Conservation (phyloP, 1,140 invertebrate genomes). For the Globodera ellingtonae region DNA sequence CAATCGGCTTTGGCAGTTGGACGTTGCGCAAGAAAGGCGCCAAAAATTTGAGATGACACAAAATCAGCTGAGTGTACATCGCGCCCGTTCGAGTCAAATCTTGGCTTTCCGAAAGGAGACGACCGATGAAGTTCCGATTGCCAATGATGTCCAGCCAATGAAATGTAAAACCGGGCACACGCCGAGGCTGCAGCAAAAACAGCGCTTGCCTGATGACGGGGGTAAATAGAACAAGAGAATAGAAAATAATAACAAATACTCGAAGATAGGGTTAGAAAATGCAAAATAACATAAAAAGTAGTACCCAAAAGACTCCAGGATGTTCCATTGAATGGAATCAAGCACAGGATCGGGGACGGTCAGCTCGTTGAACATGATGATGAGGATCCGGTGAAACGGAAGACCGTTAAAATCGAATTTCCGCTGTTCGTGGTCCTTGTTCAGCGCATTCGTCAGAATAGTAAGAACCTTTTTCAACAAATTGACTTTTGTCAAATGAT, state of each 20-base stretch:
- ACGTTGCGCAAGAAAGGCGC: constrained; percentile 94
- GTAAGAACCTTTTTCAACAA: constrained; percentile 90
- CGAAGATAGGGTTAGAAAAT: too few relatives aligned
- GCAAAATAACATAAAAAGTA: constrained; percentile 17
- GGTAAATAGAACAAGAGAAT: not conserved
- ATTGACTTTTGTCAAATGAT: constrained; percentile 92
- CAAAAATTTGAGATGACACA: constrained; percentile 93
- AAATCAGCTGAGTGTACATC: constrained; percentile 79
- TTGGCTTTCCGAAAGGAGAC: constrained; percentile 79
- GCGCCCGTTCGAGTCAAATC: constrained; percentile 67
- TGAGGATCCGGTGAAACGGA: constrained; percentile 93
- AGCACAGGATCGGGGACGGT: constrained; percentile 88
- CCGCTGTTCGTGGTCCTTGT: constrained; percentile 87
- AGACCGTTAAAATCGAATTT: constrained; percentile 89
- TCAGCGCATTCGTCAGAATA: constrained; percentile 88
- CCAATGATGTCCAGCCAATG: constrained; percentile 94
- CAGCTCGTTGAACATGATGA: constrained; percentile 94
- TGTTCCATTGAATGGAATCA: constrained; percentile 86
- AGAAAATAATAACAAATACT: constrained; percentile 1
- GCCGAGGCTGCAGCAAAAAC: constrained; percentile 77
- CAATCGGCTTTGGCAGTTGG: constrained; percentile 87
- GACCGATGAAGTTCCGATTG: constrained; percentile 90
- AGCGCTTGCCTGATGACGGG: constrained; percentile 32
- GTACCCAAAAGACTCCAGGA: constrained; percentile 70
- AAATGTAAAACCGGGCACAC: constrained; percentile 93